A percentile compares a stretch with the other conserved stretches of the same genome.
These are phyloP conservation scores for Ciconia stormi DNA, from an alignment of 2,113 vertebrate species.

Conservation along the genomic window DNA sequence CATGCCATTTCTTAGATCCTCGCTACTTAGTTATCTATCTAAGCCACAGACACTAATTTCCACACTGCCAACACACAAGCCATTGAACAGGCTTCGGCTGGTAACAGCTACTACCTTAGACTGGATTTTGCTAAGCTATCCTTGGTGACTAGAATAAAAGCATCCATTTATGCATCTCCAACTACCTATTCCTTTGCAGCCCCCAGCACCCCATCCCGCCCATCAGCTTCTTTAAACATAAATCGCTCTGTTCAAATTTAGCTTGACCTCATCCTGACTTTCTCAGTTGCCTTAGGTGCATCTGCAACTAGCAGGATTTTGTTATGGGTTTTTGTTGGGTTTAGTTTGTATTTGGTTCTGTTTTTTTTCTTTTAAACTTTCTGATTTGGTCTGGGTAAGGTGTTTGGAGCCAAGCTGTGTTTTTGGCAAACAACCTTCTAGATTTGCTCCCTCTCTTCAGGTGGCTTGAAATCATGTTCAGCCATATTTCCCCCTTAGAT, in stretches of 20 bases:
- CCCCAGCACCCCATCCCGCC: background rate
- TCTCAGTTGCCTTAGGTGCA: background rate
- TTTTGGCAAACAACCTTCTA: background rate
- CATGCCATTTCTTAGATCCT: background rate
- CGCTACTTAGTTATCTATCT: background rate
- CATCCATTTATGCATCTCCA: background rate
- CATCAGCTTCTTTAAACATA: background rate
- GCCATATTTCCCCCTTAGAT: background rate
- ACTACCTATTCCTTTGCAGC: background rate
- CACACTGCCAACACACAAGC: background rate
- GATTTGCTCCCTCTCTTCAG: background rate
- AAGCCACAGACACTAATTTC: background rate
- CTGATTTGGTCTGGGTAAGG: background rate
- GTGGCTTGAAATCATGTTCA: background rate
- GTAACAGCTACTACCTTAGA: background rate
- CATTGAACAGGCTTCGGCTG: background rate
- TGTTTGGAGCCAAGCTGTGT: background rate
- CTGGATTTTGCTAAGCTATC: background rate
- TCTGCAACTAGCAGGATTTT: background rate
- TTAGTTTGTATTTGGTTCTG: background rate
- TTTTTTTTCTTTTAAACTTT: background rate
- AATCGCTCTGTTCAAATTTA: background rate
- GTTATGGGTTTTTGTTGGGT: background rate
- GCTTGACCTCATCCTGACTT: background rate
- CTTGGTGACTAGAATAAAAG: background rate